Conservation (phyloP, 2,113 vertebrate species). For the Oceanodroma tethys region DNA sequence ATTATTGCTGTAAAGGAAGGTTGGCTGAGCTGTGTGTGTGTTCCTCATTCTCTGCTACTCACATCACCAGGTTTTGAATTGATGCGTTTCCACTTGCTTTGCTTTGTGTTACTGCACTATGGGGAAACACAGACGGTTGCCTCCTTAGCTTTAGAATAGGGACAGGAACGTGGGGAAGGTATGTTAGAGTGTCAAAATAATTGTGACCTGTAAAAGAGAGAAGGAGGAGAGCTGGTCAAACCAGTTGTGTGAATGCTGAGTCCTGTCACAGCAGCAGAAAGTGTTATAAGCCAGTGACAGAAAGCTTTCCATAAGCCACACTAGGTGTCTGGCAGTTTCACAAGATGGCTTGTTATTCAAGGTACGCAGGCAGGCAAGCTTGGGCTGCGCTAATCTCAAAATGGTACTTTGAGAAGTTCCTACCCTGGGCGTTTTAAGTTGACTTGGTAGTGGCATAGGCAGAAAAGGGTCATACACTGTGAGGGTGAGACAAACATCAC, state of each 20-base stretch:
- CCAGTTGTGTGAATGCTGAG: background rate
- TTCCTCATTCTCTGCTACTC: background rate
- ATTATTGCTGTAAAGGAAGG: fast-evolving
- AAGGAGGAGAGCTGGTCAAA: background rate
- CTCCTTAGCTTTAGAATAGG: background rate
- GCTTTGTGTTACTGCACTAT: background rate
- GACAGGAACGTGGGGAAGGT: fast-evolving
- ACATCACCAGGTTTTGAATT: background rate
- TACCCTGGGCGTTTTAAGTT: background rate
- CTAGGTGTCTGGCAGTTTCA: background rate
- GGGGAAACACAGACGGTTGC: background rate
- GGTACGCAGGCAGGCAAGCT: background rate
- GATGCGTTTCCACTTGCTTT: background rate
- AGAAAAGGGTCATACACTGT: fast-evolving
- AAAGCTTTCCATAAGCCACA: background rate
- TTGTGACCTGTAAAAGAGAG: background rate
- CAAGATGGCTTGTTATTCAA: background rate
- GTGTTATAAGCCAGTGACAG: background rate
- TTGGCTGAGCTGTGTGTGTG: background rate
- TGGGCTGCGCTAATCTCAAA: background rate
- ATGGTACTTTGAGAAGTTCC: background rate
- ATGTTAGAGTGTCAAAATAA: background rate
- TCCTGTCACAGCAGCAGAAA: background rate
- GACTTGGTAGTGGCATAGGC: background rate
- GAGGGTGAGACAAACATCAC: background rate